Evolutionary conservation across 1,140 invertebrate species (phyloP).

Genomic region (Drosophila varians): DNA sequence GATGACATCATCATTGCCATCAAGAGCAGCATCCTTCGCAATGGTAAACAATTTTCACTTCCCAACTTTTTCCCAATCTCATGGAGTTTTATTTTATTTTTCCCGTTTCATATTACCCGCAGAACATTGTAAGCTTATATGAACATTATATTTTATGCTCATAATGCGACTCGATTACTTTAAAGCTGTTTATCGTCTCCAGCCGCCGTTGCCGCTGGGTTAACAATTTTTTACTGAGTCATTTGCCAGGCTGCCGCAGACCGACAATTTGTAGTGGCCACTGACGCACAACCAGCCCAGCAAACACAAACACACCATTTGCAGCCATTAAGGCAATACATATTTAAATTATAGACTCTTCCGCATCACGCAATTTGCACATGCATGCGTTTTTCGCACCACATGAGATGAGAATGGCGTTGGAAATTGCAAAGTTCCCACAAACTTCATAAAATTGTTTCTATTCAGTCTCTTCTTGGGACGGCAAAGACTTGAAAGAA

Average conservation of each 20-base stretch:
- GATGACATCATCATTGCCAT: constrained; percentile 57
- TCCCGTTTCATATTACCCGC: not conserved
- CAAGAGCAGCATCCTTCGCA: constrained; percentile 29
- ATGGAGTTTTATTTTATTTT: constrained; percentile 32
- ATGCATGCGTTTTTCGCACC: constrained; percentile 35
- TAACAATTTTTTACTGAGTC: constrained; percentile 43
- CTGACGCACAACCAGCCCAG: constrained; percentile 6
- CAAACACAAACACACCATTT: constrained; percentile 14
- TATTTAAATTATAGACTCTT: constrained; percentile 60
- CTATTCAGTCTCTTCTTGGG: not conserved
- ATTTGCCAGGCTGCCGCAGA: constrained; percentile 16
- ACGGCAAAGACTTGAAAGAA: not conserved
- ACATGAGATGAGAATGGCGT: constrained; percentile 36
- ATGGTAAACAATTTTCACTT: constrained; percentile 50
- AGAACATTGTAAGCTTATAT: constrained; percentile 38
- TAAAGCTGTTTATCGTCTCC: constrained; percentile 52
- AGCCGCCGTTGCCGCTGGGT: constrained; percentile 15
- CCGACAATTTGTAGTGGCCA: constrained; percentile 33
- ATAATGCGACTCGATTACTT: constrained; percentile 57
- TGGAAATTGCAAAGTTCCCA: constrained; percentile 36
- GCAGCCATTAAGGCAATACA: constrained; percentile 51
- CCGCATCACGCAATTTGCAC: constrained; percentile 20
- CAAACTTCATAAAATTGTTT: constrained; percentile 22
- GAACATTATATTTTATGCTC: constrained; percentile 66
- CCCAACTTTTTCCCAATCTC: constrained; percentile 22